Evolutionary conservation across 2,797 vertebrate species (phyloP).

Genomic region (Gambusia yucatana): DNA sequence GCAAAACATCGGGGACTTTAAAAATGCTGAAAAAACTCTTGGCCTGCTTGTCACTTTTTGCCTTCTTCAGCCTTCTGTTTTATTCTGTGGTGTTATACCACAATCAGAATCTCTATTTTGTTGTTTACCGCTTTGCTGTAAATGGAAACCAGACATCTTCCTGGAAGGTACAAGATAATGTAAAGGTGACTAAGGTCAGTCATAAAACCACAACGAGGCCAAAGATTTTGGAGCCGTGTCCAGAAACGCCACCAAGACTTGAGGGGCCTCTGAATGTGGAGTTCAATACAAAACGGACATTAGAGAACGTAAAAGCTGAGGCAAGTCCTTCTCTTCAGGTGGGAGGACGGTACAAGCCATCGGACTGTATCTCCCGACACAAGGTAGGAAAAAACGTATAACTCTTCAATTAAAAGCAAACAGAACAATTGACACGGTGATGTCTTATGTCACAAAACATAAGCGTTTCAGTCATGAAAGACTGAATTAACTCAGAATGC

Average conservation of each 20-base stretch:
- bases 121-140: fast-evolving
- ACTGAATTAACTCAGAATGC: background rate
- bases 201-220: fast-evolving
- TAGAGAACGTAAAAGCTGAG: conserved; percentile 30
- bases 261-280: conserved; percentile 51
- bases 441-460: background rate
- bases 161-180: fast-evolving
- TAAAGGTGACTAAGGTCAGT: fast-evolving
- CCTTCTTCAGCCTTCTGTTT: background rate
- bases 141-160: background rate
- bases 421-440: background rate
- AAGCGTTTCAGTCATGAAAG: background rate
- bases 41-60: background rate
- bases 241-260: conserved; percentile 50
- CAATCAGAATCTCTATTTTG: fast-evolving
- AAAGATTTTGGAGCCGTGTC: conserved; percentile 42
- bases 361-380: conserved; percentile 54
- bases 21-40: conserved; percentile 42
- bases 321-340: background rate
- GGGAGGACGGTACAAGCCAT: conserved; percentile 63
- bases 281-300: conserved; percentile 25
- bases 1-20: background rate
- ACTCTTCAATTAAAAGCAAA: background rate
- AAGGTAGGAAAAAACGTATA: conserved; percentile 54
- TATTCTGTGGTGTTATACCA: background rate